Base-by-base conservation (phyloP, 1,140 invertebrate species). In the Drosophila ogumai region DNA sequence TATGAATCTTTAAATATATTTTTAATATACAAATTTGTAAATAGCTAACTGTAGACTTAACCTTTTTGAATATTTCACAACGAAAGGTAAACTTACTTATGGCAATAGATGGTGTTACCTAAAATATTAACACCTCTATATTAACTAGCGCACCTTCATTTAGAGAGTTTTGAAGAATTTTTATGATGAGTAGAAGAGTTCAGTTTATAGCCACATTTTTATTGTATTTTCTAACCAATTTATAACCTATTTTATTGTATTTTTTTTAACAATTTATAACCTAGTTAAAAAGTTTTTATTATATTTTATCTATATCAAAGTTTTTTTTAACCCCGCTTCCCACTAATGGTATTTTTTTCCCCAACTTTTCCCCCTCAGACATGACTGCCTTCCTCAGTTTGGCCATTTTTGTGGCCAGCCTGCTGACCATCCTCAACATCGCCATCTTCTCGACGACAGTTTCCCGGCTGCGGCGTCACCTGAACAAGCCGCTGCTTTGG, bases 351-450 rank as follows among this genome's bases (percentile, higher is more conserved):
- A 32, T 32, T 64, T 22, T 25, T 60, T 6, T 49, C 5, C 17
- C 2, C 0, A 31, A 56, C 25, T 54, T 19, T 17, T 2, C 31
- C 1, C 32, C 74, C 60, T 0, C 55, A 92, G 91, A 92, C 67
- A 90, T 91, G 68, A 92, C 85, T 36, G 80, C 91, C 32, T 92
- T 92, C 49, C 43, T 92, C 3, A 82, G 79, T 31, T 59, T 91
- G 56, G 84, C 88, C 25, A 85, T 92, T 47, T 91, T 92, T 59
- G 66, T 91, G 38, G 81, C 80, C 52, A 47, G 71, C 6, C 55
- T 92, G 55, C 69, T 92, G 54, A 75, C 91, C 34, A 61, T 92
- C 66, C 82, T 92, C 22, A 92, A 91, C 76, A 85, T 91, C 63
- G 73, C 75, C 72, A 92, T 92, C 46, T 92, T 74, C 40, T 17